A percentile compares a stretch with the other conserved stretches of the same genome.
Evolutionary conservation across 2,797 vertebrate genomes (phyloP).

Genomic region (Amblyopsis hoosieri): DNA sequence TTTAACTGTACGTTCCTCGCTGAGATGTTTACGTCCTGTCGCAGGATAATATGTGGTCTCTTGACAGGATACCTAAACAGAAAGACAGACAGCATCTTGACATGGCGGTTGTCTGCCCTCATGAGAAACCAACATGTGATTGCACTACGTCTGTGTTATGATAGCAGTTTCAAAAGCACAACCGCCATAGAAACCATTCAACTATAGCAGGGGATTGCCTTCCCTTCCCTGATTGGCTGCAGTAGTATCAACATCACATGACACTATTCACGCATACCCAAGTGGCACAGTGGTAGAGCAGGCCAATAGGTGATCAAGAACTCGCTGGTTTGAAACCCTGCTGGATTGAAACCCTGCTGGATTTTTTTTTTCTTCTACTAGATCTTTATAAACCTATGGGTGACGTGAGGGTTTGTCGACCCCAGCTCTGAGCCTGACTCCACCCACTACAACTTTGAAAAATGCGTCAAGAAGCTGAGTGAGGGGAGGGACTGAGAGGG

Average conservation of each 20-base stretch:
- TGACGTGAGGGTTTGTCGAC: too few relatives aligned
- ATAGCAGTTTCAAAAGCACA: conserved; percentile 15
- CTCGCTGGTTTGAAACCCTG: too few relatives aligned
- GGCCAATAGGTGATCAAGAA: too few relatives aligned
- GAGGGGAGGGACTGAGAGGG: too few relatives aligned
- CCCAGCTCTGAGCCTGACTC: too few relatives aligned
- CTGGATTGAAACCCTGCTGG: too few relatives aligned
- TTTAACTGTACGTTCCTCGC: conserved; percentile 34
- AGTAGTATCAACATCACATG: conserved; percentile 28
- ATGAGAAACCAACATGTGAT: conserved; percentile 26
- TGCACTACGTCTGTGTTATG: conserved; percentile 23
- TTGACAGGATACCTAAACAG: conserved; percentile 36
- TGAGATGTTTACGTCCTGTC: conserved; percentile 40
- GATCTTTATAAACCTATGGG: too few relatives aligned
- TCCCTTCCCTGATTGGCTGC: too few relatives aligned
- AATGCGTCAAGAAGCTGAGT: too few relatives aligned
- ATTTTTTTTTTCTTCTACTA: too few relatives aligned
- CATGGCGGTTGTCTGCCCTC: conserved; percentile 9
- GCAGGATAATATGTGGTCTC: conserved; percentile 24
- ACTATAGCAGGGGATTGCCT: conserved; percentile 8
- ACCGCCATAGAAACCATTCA: conserved; percentile 17
- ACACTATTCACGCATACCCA: conserved; percentile 18
- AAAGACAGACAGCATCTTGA: conserved; percentile 21
- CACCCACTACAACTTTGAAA: too few relatives aligned
- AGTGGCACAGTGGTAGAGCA: too few relatives aligned